phyloP scores from a whole-genome alignment of 2,797 vertebrate genomes.

The Anas capensis region DNA sequence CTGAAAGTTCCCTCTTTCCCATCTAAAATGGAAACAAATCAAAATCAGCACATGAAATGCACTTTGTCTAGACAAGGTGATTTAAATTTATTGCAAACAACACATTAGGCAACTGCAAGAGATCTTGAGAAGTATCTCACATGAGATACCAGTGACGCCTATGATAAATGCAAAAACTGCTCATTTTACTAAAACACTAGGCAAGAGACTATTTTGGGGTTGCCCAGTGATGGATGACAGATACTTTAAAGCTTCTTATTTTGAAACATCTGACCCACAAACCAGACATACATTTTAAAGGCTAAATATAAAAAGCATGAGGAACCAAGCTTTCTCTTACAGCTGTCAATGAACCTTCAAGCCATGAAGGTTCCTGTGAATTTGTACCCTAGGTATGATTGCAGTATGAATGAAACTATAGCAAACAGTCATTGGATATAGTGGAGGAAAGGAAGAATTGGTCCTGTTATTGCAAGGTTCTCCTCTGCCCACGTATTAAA shows the following conservation, averaged over 20 bases:
- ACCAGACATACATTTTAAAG: neutral
- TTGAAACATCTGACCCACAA: neutral
- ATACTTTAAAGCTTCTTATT: neutral
- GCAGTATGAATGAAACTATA: neutral
- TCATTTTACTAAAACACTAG: neutral
- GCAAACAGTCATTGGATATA: neutral
- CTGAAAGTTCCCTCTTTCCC: slow-evolving; percentile 74
- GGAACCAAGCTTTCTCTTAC: neutral
- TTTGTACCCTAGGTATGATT: neutral
- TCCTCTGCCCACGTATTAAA: fast-evolving
- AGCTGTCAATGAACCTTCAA: neutral
- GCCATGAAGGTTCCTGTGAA: neutral
- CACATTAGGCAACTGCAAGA: neutral
- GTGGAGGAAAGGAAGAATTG: neutral
- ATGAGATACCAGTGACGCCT: neutral
- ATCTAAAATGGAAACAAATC: slow-evolving; percentile 61
- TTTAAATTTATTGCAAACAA: neutral
- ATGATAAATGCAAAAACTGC: neutral
- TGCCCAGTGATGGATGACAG: neutral
- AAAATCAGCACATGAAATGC: neutral
- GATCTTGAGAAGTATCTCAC: neutral
- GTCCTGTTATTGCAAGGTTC: neutral
- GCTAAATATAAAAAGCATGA: neutral
- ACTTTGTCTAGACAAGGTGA: neutral
- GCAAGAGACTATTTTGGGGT: neutral